Base-by-base conservation (phyloP, 1,140 invertebrate species). In the Zaprionus tsacasi region DNA sequence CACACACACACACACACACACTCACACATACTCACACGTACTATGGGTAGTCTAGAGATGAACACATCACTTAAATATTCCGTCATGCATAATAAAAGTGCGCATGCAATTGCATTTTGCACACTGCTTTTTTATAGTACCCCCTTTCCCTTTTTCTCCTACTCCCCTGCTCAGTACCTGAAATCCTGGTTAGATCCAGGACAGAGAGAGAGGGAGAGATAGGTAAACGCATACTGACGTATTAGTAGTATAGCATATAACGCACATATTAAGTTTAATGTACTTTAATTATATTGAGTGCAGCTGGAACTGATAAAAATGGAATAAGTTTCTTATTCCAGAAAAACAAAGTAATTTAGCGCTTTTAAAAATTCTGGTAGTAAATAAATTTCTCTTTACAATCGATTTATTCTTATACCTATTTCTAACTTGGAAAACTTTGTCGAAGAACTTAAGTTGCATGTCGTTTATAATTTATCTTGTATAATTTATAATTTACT, bases 81-180 rank as follows among this genome's bases (percentile, higher is more conserved):
- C 38, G 54, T 75, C 54, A 75, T 70, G 72, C 72, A 75, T 75
- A 75, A 70, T 75, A 70, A 75, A 74, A 70, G 11, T 63, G 58
- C 50, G 48, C 54, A 70, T 38, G 38, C 40, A 70, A 70, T 75
- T 75, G 52, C 58, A 75, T 75, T 70, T 70, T 43, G n/a, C 58
- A 61, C 50, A 55, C 35, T 33, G n/a, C 7, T 25, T 27, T 12
- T 52, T 27, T 40, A n/a, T 25, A 21, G 21, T 21, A 11, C 13
- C 21, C 17, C 10, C 8, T n/a, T 0, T 15, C 7, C n/a, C 40
- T n/a, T 2, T 6, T 10, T 35, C 33, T 6, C 6, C 7, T 4
- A 35, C 33, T 35, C 33, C 25, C 25, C 25, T n/a, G n/a, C n/a
- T n/a, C n/a, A n/a, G n/a, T n/a, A n/a, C 25, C 38, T 40, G 40